Base-by-base conservation (phyloP, 2,888 invertebrate species). In the Troides oblongomaculatus region DNA sequence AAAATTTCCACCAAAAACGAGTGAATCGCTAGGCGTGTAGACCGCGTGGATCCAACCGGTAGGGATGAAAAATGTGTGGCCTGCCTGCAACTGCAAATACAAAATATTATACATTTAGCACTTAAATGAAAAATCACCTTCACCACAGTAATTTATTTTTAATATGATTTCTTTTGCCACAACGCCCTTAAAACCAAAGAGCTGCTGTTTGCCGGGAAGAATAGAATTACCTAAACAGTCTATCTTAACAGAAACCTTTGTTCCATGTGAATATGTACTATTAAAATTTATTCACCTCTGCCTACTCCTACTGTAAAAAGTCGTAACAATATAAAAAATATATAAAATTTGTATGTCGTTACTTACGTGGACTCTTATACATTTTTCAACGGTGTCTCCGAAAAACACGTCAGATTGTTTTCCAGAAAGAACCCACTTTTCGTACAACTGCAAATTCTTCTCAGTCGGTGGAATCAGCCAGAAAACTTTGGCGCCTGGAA, bases 1-100 rank as follows among this genome's bases (percentile, higher is more conserved):
- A 88, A 99, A 99, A 88, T 99, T 99, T 0, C 99, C 99, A 5
- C 99, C 99, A 88, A 99, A 99, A 5, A 99, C 99, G 8, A 99
- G 93, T 0, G 99, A 98, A 88, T 99, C 99, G 71, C 96, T 95
- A 1, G 99, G 99, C 0, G 99, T 99, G 87, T 97, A 99, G 4
- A 99, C 99, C 1, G 99, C 99, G 92, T 99, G 99, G 73, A 99
- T 99, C 99, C 99, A 99, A 0, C 99, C 99, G 18, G 99, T 98
- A 14, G 99, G 99, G 79, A 99, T 99, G 85, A 99, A 97, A 86
- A 99, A 97, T 1, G 99, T 99, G 87, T 98, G 96, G 17, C 98
- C 98, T n/a, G 97, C 96, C 77, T 94, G 94, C 30, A 97, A 84
- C 90, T 95, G 93, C 0, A 76, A 77, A 30, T 39, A 21, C 6